Evolutionary conservation across 2,113 vertebrate species (phyloP), one percentile per base, ranked within the genome.

Genomic region (Pangasianodon hypophthalmus): DNA sequence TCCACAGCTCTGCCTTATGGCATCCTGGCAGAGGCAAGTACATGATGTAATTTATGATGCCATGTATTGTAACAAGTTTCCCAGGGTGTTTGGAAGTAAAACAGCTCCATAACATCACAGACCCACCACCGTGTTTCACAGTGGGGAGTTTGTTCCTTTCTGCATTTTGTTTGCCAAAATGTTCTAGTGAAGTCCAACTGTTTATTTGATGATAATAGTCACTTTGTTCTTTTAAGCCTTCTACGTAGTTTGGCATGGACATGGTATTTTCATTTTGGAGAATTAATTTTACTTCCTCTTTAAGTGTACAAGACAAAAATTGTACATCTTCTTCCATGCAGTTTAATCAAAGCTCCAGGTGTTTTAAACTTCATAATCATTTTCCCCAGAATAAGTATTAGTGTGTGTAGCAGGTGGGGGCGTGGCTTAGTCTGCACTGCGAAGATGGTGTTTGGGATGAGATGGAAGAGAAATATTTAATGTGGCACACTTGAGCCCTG

Each of bases 201-300:
- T 41, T 84, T 41, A 37, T 56, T 58, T 84, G 11, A 84, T 41
- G 52, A 41, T 58, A 60, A 60, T 1, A 60, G 19, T 84, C 19
- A 84, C 18, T 83, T 24, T 83, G 52, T 58, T 83, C 54, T 58
- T 56, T 82, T 24, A 84, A 58, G 52, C 54, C 32, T 37, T 82
- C 29, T 81, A n/a, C 77, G 50, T 48, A 50, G 24, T 80, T 80
- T 46, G 3, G 0, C 24, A n/a, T 16, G 26, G 11, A 80, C 46
- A 80, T n/a, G 6, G 7, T 54, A 32, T 54, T 82, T 54, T 56
- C 32, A 29, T n/a, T 29, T 29, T 50, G 48, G 11, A n/a, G 48
- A 54, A 82, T 37, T 82, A 56, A 54, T 9, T 32, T 1, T 0
- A 13, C 32, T 29, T 29, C 8, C 14, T 54, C 10, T n/a, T 48